phyloP scores from a whole-genome alignment of 35 echinoderm and acorn worm genomes.

The Apostichopus californicus region DNA sequence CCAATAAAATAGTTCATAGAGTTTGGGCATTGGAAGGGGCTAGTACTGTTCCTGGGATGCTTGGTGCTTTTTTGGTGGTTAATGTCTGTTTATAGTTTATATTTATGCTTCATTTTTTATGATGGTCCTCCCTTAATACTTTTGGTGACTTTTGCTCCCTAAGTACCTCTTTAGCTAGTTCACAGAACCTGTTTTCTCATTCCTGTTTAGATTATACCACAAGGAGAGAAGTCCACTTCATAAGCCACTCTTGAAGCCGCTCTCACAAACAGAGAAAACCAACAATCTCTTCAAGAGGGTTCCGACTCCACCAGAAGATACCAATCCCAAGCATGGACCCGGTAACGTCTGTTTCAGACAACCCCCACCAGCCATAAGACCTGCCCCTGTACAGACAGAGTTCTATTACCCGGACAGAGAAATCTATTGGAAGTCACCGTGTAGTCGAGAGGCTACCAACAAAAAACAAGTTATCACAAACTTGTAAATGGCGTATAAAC shows the following conservation, averaged over 20 bases:
- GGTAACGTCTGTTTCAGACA: constrained; percentile 88
- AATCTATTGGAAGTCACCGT: constrained; percentile 76
- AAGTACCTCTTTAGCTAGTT: too few relatives aligned
- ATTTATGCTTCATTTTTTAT: too few relatives aligned
- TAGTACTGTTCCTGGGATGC: too few relatives aligned
- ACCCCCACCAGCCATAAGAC: constrained; percentile 78
- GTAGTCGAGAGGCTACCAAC: constrained; percentile 66
- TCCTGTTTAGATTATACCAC: constrained; percentile 79
- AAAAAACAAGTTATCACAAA: constrained; percentile 18
- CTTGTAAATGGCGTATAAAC: background rate
- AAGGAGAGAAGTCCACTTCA: constrained; percentile 66
- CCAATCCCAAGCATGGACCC: constrained; percentile 46
- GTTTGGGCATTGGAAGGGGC: too few relatives aligned
- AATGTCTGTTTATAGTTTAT: too few relatives aligned
- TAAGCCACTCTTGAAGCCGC: constrained; percentile 63
- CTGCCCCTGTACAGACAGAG: constrained; percentile 81
- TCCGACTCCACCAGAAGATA: constrained; percentile 48
- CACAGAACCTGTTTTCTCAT: background rate
- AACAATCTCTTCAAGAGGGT: constrained; percentile 77
- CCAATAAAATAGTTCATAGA: too few relatives aligned
- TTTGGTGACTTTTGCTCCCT: background rate
- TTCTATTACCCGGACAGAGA: constrained; percentile 96
- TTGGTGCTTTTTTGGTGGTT: too few relatives aligned
- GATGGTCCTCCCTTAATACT: too few relatives aligned
- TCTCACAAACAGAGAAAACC: constrained; percentile 49